Base-by-base conservation (phyloP, 2,888 invertebrate genomes). In the Euphydryas editha region DNA sequence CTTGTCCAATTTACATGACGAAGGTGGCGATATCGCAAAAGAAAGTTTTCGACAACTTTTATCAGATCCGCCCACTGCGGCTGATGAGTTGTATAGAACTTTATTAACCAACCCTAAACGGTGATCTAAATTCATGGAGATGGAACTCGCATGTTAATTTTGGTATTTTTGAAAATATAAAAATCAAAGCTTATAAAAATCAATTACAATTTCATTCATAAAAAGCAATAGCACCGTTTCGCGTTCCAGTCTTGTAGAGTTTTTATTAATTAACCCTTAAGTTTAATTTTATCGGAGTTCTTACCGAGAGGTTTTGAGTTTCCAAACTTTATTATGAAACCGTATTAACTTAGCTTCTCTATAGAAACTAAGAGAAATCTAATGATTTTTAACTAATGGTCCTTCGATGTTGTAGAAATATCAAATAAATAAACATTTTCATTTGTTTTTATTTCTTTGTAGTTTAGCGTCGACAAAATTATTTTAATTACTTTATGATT, bases 1-100 rank as follows among this genome's bases (percentile, higher is more conserved):
- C 86, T 90, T 90, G 87, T 90, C 89, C 85, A 90, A 91, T 91
- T 89, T 90, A 90, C 88, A 90, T 90, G 91, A 90, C 88, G 90
- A 81, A 89, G 90, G 90, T 90, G 90, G 86, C 85, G 88, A 90
- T 90, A 90, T 88, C 89, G 88, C 87, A 86, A 88, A 90, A 89
- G 89, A 89, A 90, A 91, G 86, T 90, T 91, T 81, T 75, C 75
- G 78, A 84, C 84, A 89, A 91, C 87, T 90, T 91, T 90, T 90
- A 90, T 90, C 89, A 84, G 89, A 90, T 89, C 86, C 81, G 81
- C 84, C 87, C 84, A 84, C 83, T 84, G 87, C 84, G 85, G 84
- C 85, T 90, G 91, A 91, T 90, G 89, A 90, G 91, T 89, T 89
- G 86, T 87, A 83, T 85, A 77, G 80, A 90, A 89, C 87, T 91